Percentiles rank a stretch among this genome's conserved stretches.
Evolutionary conservation across 1,140 invertebrate genomes (phyloP).

Genomic region (Heliconius himera): DNA sequence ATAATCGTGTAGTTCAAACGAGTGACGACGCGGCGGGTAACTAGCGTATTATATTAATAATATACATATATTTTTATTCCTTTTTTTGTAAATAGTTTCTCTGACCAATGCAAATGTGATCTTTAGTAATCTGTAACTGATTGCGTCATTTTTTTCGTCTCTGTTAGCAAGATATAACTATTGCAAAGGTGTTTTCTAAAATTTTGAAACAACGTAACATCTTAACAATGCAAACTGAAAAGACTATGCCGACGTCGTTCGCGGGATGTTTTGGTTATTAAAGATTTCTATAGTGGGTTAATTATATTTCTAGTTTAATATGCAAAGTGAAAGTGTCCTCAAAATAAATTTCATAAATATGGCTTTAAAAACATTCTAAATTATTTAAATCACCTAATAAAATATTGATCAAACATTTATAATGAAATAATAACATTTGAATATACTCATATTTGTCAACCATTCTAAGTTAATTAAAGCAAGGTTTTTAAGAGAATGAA

Average conservation of each 20-base stretch:
- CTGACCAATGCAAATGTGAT: no score
- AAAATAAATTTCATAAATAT: conserved; percentile 8
- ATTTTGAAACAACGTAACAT: neutral
- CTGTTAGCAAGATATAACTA: neutral
- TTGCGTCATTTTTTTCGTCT: neutral
- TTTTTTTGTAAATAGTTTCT: no score
- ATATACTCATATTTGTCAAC: neutral
- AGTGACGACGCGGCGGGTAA: no score
- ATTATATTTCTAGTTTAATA: conserved; percentile 18
- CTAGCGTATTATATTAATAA: no score
- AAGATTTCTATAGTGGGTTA: neutral
- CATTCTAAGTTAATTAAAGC: neutral
- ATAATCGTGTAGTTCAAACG: no score
- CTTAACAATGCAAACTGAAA: neutral
- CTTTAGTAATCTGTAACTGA: no score
- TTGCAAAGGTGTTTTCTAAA: neutral
- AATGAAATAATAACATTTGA: neutral
- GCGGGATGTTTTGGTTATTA: neutral
- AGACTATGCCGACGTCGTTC: neutral
- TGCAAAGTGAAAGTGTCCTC: conserved; percentile 36
- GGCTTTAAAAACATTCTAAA: neutral
- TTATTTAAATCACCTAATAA: conserved; percentile 11
- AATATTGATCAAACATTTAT: conserved; percentile 5
- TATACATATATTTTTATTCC: no score
- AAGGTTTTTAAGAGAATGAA: neutral